Evolutionary conservation across 2,113 vertebrate species (phyloP).

Genomic region (Cryptotis parvus): DNA sequence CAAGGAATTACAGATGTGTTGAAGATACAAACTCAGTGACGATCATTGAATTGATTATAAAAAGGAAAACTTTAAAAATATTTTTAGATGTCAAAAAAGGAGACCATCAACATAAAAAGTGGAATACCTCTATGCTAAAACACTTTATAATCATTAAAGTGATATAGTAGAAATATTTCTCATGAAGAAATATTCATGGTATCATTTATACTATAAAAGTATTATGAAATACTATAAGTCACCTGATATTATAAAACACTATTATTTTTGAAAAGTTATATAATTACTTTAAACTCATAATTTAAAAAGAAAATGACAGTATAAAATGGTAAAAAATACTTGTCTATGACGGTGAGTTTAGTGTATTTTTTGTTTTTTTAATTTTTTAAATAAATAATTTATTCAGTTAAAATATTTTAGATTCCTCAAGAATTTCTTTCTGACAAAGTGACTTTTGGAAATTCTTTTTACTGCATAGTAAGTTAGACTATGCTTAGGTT

Average conservation of each 20-base stretch:
- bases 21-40: neutral
- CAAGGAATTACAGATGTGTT: neutral
- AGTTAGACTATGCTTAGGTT: neutral
- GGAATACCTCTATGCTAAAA: neutral
- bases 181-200: neutral
- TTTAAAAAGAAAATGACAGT: slow-evolving; percentile 5
- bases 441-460: neutral
- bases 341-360: neutral
- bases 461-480: neutral
- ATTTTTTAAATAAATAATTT: slow-evolving; percentile 32
- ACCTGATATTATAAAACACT: neutral
- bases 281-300: neutral
- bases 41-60: neutral
- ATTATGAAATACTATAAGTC: neutral
- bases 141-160: neutral
- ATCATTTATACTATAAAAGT: neutral
- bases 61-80: neutral
- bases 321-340: slow-evolving; percentile 16
- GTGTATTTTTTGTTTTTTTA: neutral
- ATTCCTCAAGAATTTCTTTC: slow-evolving; percentile 5
- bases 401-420: slow-evolving; percentile 41
- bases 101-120: slow-evolving; percentile 12
- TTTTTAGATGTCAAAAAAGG: neutral
- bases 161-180: neutral
- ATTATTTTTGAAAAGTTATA: slow-evolving; percentile 24